Percentiles rank a stretch among this genome's conserved stretches.
phyloP scores from a whole-genome alignment of 2,797 vertebrate genomes.

The Enteromius mattozi region DNA sequence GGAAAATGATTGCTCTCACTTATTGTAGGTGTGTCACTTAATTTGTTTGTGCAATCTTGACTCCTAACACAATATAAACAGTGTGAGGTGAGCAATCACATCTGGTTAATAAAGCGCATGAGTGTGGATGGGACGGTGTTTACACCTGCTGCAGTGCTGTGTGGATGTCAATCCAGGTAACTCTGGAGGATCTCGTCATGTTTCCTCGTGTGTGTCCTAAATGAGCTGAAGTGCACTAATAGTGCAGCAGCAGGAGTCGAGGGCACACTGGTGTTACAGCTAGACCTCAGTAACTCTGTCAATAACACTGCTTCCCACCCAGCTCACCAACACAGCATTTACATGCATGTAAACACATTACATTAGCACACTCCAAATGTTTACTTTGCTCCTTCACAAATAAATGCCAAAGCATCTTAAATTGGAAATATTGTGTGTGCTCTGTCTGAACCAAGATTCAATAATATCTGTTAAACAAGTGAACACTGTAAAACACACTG shows the following conservation, averaged over 20 bases:
- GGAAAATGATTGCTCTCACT: conserved; percentile 10
- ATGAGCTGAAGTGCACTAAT: not conserved
- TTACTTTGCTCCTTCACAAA: not conserved
- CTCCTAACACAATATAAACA: conserved; percentile 17
- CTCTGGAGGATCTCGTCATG: not conserved
- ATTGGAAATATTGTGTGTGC: no score
- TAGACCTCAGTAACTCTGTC: not conserved
- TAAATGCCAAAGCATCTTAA: not conserved
- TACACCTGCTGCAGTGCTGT: not conserved
- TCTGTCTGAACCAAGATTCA: not conserved
- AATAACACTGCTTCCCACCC: not conserved
- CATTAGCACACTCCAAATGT: not conserved
- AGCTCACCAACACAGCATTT: not conserved
- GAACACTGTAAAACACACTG: not conserved
- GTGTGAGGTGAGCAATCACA: conserved; percentile 1
- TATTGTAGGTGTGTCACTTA: conserved; percentile 1
- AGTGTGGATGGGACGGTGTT: not conserved
- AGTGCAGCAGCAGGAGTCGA: no score
- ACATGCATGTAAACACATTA: not conserved
- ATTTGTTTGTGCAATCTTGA: conserved; percentile 21
- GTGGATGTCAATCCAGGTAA: not conserved
- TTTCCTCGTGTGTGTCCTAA: not conserved
- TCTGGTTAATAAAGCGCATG: conserved; percentile 17
- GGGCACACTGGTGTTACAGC: conserved; percentile 9
- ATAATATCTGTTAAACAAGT: not conserved